phyloP scores from a whole-genome alignment of 2,113 vertebrate genomes.

The Callithrix jacchus region DNA sequence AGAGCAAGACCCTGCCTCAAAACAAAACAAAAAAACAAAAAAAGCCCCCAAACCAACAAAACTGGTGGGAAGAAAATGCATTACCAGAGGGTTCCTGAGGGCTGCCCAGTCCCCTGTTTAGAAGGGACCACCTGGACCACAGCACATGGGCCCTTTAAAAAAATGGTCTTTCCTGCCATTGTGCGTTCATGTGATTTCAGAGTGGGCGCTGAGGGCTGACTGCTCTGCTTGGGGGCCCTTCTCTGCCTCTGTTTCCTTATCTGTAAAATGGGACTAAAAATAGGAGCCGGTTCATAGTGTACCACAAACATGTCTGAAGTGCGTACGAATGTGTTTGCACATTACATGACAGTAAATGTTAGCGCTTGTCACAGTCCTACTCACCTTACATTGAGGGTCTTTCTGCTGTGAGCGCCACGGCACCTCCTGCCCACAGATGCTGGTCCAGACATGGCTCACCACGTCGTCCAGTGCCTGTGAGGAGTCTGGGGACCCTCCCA shows the following conservation, averaged over 20 bases:
- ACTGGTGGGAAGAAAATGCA: neutral
- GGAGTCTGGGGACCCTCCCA: neutral
- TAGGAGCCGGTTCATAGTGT: neutral
- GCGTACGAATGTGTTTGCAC: too few species aligned
- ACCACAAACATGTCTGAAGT: neutral
- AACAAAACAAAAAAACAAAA: too few species aligned
- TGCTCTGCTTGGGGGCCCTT: neutral
- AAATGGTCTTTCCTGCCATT: neutral
- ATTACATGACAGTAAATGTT: too few species aligned
- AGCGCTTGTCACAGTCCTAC: fast-evolving
- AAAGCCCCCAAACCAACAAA: neutral
- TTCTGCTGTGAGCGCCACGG: neutral
- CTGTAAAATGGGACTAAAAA: neutral
- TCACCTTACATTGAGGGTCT: fast-evolving
- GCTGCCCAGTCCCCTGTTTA: neutral
- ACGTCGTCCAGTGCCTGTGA: fast-evolving
- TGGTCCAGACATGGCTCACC: fast-evolving
- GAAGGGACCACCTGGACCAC: too few species aligned
- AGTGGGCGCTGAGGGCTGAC: neutral
- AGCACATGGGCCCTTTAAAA: fast-evolving
- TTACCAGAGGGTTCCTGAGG: neutral
- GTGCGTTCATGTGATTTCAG: neutral
- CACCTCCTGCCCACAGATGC: neutral
- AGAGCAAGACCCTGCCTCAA: too few species aligned
- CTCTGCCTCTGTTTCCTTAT: neutral